Evolutionary conservation across 2,797 vertebrate species (phyloP).

Genomic region (Xerus rutilus): DNA sequence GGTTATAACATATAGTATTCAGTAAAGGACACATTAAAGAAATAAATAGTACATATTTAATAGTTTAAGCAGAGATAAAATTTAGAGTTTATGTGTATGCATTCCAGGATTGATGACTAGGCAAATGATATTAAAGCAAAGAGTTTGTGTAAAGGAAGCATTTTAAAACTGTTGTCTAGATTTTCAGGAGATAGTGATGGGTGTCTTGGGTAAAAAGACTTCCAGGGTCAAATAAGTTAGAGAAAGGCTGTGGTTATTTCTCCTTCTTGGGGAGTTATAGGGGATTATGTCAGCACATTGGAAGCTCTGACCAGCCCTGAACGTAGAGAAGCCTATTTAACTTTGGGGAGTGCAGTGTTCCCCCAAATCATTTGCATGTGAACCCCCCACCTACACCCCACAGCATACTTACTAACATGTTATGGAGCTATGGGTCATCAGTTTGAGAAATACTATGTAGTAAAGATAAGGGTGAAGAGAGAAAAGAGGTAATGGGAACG

Average conservation of each 20-base stretch:
- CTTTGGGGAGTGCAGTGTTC: neutral
- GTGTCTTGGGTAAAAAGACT: neutral
- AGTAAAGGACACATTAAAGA: neutral
- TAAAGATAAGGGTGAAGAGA: slow-evolving; percentile 41
- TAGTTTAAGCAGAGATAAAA: neutral
- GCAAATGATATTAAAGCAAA: neutral
- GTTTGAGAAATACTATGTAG: neutral
- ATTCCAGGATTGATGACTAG: neutral
- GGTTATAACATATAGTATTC: neutral
- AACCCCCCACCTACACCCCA: neutral
- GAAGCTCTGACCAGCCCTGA: neutral
- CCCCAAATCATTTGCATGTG: neutral
- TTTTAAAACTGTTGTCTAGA: neutral
- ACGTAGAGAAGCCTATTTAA: neutral
- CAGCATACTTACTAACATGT: neutral
- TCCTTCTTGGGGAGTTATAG: neutral
- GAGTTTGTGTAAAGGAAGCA: neutral
- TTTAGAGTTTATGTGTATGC: neutral
- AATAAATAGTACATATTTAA: neutral
- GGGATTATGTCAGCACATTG: neutral
- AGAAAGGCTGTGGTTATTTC: neutral
- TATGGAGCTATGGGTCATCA: neutral
- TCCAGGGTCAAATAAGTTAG: neutral
- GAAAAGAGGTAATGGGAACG: neutral
- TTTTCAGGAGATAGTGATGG: neutral